These are phyloP conservation scores for Drosophila burlai DNA, from an alignment of 1,140 invertebrate genomes.

Conservation along the genomic window DNA sequence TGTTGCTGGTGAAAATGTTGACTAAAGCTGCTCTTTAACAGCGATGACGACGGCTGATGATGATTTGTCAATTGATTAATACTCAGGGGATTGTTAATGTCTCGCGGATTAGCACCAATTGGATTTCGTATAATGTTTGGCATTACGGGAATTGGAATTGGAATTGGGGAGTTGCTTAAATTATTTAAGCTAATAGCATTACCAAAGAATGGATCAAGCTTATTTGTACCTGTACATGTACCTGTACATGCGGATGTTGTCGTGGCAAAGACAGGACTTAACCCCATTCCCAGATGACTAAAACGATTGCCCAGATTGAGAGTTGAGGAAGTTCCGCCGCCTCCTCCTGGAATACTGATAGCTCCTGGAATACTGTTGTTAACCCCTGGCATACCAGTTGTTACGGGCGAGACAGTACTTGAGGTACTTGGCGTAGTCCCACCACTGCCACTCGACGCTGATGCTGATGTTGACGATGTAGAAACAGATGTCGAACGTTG, in stretches of 20 bases:
- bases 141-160: constrained; percentile 13
- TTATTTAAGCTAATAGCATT: constrained; percentile 39
- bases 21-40: constrained; percentile 59
- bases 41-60: constrained; percentile 34
- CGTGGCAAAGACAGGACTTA: constrained; percentile 35
- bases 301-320: constrained; percentile 70
- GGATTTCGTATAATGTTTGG: constrained; percentile 86
- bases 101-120: constrained; percentile 95
- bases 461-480: constrained; percentile 17
- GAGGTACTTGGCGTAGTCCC: constrained; percentile 70
- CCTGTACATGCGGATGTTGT: not conserved
- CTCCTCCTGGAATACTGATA: constrained; percentile 7
- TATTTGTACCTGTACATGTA: constrained; percentile 8
- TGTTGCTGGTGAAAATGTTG: constrained; percentile 79
- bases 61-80: constrained; percentile 92
- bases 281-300: constrained; percentile 76
- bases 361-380: constrained; percentile 11
- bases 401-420: constrained; percentile 60
- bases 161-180: constrained; percentile 25
- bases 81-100: constrained; percentile 95
- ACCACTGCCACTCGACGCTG: constrained; percentile 55
- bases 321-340: constrained; percentile 5
- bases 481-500: constrained; percentile 28
- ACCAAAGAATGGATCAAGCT: constrained; percentile 43
- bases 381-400: constrained; percentile 6